Evolutionary conservation across 2,888 invertebrate species (phyloP), one percentile per base, ranked within the genome.

Genomic region (Agonopterix alstromeriana): DNA sequence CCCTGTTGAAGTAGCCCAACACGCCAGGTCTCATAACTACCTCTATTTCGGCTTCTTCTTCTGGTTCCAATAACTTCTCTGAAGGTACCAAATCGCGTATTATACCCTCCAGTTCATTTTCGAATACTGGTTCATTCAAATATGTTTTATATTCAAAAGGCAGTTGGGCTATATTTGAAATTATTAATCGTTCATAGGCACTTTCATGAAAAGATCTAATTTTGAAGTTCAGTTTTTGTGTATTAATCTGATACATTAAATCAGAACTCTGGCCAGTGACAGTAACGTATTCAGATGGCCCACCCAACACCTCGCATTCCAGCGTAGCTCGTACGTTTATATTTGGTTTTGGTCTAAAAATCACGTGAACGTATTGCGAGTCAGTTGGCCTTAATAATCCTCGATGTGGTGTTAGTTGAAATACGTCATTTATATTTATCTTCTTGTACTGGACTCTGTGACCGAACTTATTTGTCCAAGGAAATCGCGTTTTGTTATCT

Each of bases 251-350:
- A 57, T 90, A 92, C 52, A 77, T 74, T 47, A 92, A 70, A 48
- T 83, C 77, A 4, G 90, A 89, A 50, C 90, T 88, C 62, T 78
- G 82, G 0, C 90, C 92, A 1, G 70, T 73, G 1, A 93, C 71
- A 38, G 67, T 50, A 27, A 92, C 65, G 1, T 64, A 56, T 71
- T 92, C 91, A 0, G 89, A 60, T 2, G 90, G 91, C 1, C 93
- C 93, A 8, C 90, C 91, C 36, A 88, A 61, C 27, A 92, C 85
- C 54, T 90, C 81, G 61, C 91, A 92, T 51, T 88, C 73, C 0
- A 90, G 70, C 35, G 67, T 60, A n/a, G 88, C 90, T 48, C 74
- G 72, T 2, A 91, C 67, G 47, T 63, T 78, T 7, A 84, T 81
- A 56, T 90, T 82, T 3, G 55, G 51, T 49, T 69, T 76, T 2